phyloP scores from a whole-genome alignment of 2,113 vertebrate genomes.

The Microtus ochrogaster region DNA sequence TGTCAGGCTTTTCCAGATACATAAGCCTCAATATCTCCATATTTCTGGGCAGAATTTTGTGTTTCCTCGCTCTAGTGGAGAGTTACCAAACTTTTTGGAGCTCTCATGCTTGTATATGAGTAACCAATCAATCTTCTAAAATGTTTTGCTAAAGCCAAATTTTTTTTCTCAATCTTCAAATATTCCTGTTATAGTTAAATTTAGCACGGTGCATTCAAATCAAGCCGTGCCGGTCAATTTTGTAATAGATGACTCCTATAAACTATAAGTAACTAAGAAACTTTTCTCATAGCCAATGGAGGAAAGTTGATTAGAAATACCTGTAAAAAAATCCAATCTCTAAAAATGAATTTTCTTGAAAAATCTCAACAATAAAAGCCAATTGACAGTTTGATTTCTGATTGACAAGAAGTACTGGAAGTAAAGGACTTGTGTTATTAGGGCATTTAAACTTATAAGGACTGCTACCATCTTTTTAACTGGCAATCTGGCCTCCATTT shows the following conservation, averaged over 20 bases:
- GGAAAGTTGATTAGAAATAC: not conserved
- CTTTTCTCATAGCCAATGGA: not conserved
- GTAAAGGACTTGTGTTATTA: not conserved
- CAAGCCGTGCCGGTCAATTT: not conserved
- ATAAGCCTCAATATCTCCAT: not conserved
- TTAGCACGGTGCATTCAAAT: not conserved
- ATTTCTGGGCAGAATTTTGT: not conserved
- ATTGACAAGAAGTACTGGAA: not conserved
- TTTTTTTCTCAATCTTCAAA: slow-evolving; percentile 8
- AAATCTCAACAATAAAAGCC: not conserved
- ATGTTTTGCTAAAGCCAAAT: not conserved
- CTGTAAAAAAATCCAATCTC: not conserved
- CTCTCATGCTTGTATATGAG: not conserved
- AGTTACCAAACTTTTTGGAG: not conserved
- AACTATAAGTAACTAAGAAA: not conserved
- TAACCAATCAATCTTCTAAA: not conserved
- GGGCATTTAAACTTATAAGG: not conserved
- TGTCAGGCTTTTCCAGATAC: not conserved
- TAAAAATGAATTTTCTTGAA: not conserved
- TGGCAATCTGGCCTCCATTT: not conserved
- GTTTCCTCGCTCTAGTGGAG: not conserved
- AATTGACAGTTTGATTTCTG: not conserved
- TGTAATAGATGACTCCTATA: not conserved
- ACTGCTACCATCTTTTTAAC: not conserved
- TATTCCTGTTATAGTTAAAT: not conserved